phyloP scores from a whole-genome alignment of 1,140 invertebrate genomes.

The Magallana ariakensis region DNA sequence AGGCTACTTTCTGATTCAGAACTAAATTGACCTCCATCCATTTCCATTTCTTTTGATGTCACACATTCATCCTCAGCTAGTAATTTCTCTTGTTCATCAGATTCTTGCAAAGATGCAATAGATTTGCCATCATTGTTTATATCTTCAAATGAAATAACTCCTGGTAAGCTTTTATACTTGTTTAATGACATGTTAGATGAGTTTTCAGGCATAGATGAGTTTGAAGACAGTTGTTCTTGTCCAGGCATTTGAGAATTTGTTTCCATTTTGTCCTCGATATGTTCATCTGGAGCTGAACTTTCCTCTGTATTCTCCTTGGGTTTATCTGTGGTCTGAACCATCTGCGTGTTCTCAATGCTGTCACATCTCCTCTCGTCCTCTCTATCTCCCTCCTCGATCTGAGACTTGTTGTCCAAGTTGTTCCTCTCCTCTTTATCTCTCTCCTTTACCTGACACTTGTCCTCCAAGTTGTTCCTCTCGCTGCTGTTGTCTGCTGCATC shows the following conservation, averaged over 20 bases:
- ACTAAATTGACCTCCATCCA: neutral
- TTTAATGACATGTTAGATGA: neutral
- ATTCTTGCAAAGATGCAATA: neutral
- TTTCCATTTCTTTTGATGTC: neutral
- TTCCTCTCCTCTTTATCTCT: neutral
- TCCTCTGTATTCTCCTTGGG: no score
- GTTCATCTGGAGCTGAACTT: no score
- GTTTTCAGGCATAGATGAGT: neutral
- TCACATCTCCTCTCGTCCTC: neutral
- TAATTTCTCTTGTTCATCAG: neutral
- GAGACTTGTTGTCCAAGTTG: no score
- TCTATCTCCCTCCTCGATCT: no score
- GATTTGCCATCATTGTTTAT: neutral
- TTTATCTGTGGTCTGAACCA: neutral
- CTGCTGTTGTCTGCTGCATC: neutral
- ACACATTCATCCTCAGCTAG: neutral
- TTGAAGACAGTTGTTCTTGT: neutral
- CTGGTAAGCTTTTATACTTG: neutral
- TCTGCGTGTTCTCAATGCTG: neutral
- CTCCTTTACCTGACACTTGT: neutral
- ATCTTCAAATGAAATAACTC: conserved; percentile 16
- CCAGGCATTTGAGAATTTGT: no score
- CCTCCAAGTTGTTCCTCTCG: neutral
- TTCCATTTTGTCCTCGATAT: neutral
- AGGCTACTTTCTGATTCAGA: neutral